phyloP scores from a whole-genome alignment of 53 echinoderm and acorn worm species.

The Echinarachnius parma region DNA sequence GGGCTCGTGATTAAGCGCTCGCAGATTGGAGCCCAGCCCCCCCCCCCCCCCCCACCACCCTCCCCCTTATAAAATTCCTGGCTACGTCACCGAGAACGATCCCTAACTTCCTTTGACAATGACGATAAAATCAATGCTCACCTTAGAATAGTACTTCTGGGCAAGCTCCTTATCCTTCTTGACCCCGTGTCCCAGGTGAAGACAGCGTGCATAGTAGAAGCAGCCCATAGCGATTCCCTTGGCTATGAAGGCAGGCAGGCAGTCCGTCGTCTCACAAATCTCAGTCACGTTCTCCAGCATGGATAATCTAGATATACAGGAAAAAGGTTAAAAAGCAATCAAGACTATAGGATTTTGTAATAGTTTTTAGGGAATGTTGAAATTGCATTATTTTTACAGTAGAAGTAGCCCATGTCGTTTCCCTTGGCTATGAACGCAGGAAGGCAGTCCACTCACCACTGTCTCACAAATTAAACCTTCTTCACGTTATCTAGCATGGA shows the following conservation, averaged over 20 bases:
- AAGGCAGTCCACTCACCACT: no score
- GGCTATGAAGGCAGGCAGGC: conserved; percentile 77
- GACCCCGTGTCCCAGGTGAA: conserved; percentile 89
- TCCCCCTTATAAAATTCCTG: no score
- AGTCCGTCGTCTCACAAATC: conserved; percentile 71
- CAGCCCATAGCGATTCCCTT: conserved; percentile 92
- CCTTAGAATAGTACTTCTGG: conserved; percentile 82
- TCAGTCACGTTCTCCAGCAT: conserved; percentile 70
- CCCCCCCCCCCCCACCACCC: no score
- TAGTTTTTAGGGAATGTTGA: no score
- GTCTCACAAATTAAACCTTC: conserved; percentile 60
- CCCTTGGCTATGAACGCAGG: conserved; percentile 87
- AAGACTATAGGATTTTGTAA: no score
- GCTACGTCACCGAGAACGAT: no score
- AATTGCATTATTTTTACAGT: no score
- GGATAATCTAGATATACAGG: conserved; percentile 52
- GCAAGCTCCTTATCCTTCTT: conserved; percentile 90
- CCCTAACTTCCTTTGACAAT: no score
- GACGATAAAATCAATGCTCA: conserved; percentile 30
- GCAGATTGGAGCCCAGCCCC: no score
- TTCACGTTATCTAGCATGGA: conserved; percentile 72
- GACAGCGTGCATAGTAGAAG: conserved; percentile 94
- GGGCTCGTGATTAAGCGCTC: no score
- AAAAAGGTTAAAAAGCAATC: neutral
- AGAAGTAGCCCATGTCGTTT: conserved; percentile 88